A percentile compares a stretch with the other conserved stretches of the same genome.
phyloP scores from a whole-genome alignment of 2,797 vertebrate species.

The Phalanger gymnotis region DNA sequence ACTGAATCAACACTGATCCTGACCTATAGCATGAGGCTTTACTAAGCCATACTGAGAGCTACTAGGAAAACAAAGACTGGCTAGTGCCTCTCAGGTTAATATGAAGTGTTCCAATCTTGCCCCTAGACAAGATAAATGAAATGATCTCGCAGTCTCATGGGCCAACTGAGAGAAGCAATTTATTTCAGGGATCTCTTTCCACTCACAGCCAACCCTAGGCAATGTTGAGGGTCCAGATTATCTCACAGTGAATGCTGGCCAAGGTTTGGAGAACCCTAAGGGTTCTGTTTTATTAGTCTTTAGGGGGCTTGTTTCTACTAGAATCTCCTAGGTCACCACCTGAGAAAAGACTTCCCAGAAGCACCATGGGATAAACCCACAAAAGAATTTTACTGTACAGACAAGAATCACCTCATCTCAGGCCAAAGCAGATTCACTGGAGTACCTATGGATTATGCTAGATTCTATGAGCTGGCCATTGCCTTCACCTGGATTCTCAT shows the following conservation, averaged over 20 bases:
- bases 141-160: not conserved
- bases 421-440: conserved; percentile 5
- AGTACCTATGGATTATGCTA: not conserved
- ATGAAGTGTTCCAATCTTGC: not conserved
- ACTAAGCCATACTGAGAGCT: not conserved
- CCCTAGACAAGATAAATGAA: not conserved
- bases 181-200: not conserved
- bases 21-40: not conserved
- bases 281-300: not conserved
- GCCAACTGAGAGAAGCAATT: not conserved
- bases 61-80: not conserved
- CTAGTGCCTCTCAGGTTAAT: not conserved
- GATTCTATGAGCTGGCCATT: not conserved
- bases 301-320: not conserved
- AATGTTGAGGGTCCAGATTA: not conserved
- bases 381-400: not conserved
- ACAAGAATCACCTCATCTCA: conserved; percentile 5
- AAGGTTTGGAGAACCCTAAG: not conserved
- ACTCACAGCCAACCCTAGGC: not conserved
- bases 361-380: conserved; percentile 24
- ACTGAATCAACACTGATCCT: not conserved
- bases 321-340: not conserved
- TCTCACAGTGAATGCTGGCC: not conserved
- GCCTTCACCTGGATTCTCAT: conserved; percentile 38
- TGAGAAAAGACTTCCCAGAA: conserved; percentile 29